Base-by-base conservation (phyloP, 2,113 vertebrate genomes). In the Miniopterus natalensis region DNA sequence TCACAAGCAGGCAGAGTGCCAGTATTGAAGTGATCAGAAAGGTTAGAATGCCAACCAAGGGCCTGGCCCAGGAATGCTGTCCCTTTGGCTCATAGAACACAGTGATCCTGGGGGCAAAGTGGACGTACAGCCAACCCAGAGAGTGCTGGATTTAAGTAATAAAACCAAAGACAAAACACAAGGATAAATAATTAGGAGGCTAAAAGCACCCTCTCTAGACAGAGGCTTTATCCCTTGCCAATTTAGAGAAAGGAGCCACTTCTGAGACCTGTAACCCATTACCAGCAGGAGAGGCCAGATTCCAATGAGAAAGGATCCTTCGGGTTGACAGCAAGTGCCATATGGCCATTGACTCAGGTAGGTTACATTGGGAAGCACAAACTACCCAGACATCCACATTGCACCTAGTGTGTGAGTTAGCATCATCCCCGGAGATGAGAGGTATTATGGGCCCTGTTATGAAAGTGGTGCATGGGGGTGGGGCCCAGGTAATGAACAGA, bases 391-490 rank as follows among this genome's bases (percentile, higher is more conserved):
- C 45, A 49, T 9, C 31, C 25, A 18, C 6, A 31, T 2, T 25
- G 57, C n/a, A 1, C 13, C 15, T 11, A 9, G 25, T 31, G 13
- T 53, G 45, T 9, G 17, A 13, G 12, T 5, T 51, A 15, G 25
- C 20, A 5, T 6, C 25, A 10, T 1, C 9, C 9, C 15, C 14
- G 15, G 36, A 12, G 13, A 18, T 1, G 14, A 9, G 70, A 17
- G 51, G 25, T 45, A 17, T 18, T 25, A 27, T 2, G 14, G 25
- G 3, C 3, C 18, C 45, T 27, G 18, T 25, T 42, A 42, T 3
- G 8, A 6, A 91, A 8, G 8, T 51, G 31, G 13, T 14, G 8
- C 18, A 7, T 3, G 4, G 8, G 66, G 21, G 1, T 45, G 21
- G 18, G 17, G 11, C 20, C 4, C 17, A 42, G 21, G n/a, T 27